These are phyloP conservation scores for Paguma larvata DNA, from an alignment of 2,797 vertebrate genomes.

Conservation along the genomic window DNA sequence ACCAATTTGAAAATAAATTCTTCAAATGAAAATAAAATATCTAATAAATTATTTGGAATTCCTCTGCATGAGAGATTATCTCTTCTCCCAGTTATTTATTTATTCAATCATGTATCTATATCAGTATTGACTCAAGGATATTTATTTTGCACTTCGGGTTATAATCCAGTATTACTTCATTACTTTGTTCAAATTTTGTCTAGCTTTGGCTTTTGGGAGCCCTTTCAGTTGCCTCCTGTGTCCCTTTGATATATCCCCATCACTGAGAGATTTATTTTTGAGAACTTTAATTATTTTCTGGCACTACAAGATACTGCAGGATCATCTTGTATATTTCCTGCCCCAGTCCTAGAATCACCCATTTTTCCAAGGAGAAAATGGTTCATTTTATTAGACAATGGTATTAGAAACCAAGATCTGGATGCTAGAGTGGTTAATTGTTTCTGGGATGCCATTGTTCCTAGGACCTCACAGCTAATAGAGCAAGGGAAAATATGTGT, in stretches of 20 bases:
- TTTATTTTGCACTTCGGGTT: background rate
- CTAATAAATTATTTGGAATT: background rate
- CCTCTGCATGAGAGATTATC: background rate
- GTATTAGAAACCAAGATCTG: constrained; percentile 14
- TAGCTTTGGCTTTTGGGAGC: background rate
- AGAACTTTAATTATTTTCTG: background rate
- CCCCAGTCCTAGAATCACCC: background rate
- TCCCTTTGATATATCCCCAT: background rate
- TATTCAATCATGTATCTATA: background rate
- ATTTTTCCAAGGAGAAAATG: background rate
- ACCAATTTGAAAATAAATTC: too few relatives aligned
- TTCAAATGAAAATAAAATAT: too few relatives aligned
- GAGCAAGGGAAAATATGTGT: background rate
- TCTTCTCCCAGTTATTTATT: background rate
- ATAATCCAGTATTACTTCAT: background rate
- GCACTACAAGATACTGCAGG: background rate
- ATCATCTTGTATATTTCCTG: background rate
- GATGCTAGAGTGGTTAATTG: background rate
- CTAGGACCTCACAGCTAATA: background rate
- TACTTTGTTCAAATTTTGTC: background rate
- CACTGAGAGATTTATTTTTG: background rate
- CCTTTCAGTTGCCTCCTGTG: background rate
- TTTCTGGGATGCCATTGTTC: background rate
- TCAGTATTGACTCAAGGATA: background rate
- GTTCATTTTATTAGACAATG: background rate